phyloP scores from a whole-genome alignment of 2,113 vertebrate species.

The Pavo muticus region DNA sequence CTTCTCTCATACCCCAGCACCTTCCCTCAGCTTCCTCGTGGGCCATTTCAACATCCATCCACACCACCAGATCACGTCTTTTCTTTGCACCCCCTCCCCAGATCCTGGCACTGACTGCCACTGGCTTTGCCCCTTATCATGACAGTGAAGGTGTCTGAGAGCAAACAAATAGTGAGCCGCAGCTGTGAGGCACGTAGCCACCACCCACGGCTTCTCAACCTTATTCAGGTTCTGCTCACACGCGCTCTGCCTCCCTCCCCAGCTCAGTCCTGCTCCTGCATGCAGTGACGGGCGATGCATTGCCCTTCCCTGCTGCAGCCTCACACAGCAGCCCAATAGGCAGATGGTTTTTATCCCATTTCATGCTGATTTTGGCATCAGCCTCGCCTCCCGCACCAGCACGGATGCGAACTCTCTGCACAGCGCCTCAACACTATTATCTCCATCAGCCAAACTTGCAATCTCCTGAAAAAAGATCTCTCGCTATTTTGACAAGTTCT shows the following conservation, averaged over 20 bases:
- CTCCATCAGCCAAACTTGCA: conserved; percentile 64
- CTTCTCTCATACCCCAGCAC: background rate
- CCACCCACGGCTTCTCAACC: background rate
- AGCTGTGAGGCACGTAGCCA: background rate
- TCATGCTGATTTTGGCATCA: conserved; percentile 42
- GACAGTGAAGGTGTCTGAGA: background rate
- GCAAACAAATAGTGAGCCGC: background rate
- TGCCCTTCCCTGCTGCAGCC: background rate
- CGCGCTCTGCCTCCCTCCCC: background rate
- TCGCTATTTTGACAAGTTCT: conserved; percentile 62
- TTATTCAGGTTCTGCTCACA: background rate
- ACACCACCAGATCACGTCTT: accelerated
- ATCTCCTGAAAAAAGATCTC: conserved; percentile 52
- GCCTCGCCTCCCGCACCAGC: conserved; percentile 11
- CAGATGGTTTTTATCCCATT: conserved; percentile 21
- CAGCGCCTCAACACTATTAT: conserved; percentile 46
- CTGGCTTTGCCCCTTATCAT: background rate
- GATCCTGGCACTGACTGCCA: background rate
- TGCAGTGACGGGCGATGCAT: background rate
- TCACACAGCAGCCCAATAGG: conserved; percentile 6
- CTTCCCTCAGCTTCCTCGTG: background rate
- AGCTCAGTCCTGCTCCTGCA: background rate
- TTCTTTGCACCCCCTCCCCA: background rate
- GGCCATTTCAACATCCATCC: background rate
- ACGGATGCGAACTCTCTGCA: background rate